Base-by-base conservation (phyloP, 2,113 vertebrate genomes). In the cat (Felis catus) region DNA sequence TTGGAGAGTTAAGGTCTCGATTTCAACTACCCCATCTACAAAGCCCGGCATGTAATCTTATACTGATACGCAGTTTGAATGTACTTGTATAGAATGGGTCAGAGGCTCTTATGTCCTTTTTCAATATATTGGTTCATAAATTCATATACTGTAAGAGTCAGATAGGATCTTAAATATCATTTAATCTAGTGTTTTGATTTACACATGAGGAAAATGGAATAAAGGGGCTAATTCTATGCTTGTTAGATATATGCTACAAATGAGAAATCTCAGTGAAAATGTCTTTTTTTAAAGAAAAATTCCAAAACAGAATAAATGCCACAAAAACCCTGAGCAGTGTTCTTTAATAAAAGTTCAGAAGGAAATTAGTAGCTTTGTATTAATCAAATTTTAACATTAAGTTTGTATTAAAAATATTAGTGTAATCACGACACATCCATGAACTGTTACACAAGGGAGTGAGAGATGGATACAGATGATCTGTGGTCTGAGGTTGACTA, bases 201-300 rank as follows among this genome's bases (percentile, higher is more conserved):
- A 85, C 5, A 89, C 2, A 18, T 33, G 8, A 74, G 39, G 39
- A 85, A 93, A 80, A 2, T 79, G 4, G 10, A n/a, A 31, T 70
- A 58, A 79, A 33, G 7, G 0, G 9, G 1, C 76, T 91, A 55
- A 84, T 48, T n/a, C 25, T 84, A 6, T 70, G 45, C 14, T 70
- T 79, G 48, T 41, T 63, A 66, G 13, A 63, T 68, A 10, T 33
- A 51, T 48, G 68, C 51, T 25, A 66, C 25, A 96, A 71, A 87
- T 89, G 45, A 31, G 33, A 79, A 70, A 58, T 82, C 29, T 68
- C 23, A 74, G 53, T 18, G 58, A 93, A 95, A 91, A 83, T 51
- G 2, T 53, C 85, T 76, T 74, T 84, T 96, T 14, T 48, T 53
- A n/a, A 87, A 87, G 39, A 92, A 92, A 82, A 95, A 79, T 88